These are phyloP conservation scores for Hippopotamyrus pictus DNA, from an alignment of 2,797 vertebrate species.

Conservation along the genomic window DNA sequence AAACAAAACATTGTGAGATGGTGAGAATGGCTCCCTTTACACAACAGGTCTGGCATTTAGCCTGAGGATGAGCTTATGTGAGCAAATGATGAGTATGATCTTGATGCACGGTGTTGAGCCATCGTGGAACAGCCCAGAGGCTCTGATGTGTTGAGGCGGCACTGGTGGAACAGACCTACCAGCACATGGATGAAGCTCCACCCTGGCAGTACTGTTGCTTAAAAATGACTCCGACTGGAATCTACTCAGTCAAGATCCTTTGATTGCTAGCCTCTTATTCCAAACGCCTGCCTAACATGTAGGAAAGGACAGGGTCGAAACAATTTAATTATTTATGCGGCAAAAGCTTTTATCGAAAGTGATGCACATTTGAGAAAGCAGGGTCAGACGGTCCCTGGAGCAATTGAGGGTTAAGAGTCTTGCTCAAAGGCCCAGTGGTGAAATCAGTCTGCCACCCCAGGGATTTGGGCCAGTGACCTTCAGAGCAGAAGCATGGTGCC, in stretches of 20 bases:
- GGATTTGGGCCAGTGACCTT: not conserved
- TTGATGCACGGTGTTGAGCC: not conserved
- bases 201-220: not conserved
- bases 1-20: not conserved
- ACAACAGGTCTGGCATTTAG: not conserved
- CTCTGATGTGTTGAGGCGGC: not conserved
- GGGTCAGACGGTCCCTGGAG: not conserved
- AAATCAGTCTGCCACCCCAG: not conserved
- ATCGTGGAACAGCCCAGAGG: not conserved
- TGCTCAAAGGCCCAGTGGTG: not conserved
- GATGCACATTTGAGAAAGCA: not conserved
- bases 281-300: not conserved
- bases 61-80: slow-evolving; percentile 1
- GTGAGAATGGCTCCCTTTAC: not conserved
- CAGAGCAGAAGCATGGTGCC: not conserved
- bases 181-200: not conserved
- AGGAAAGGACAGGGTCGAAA: not conserved
- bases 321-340: not conserved
- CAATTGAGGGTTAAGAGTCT: not conserved
- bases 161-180: not conserved
- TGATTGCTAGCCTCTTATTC: not conserved
- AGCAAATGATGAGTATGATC: not conserved
- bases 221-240: not conserved
- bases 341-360: not conserved
- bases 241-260: not conserved